These are phyloP conservation scores for Catocala nupta DNA, from an alignment of 2,888 invertebrate genomes.

Conservation along the genomic window DNA sequence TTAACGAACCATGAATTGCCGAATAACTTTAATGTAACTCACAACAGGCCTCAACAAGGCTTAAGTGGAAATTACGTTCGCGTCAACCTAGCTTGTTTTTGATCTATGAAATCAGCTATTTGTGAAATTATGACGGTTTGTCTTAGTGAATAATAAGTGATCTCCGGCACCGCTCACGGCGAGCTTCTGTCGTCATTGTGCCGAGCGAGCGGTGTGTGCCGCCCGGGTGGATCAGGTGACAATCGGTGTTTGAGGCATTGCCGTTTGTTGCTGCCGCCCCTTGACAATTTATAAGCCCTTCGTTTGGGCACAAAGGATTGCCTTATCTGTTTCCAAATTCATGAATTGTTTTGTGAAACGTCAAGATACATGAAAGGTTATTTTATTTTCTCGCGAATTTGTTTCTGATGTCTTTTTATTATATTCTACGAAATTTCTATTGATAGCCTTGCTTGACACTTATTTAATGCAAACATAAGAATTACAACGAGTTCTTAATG, in stretches of 20 bases:
- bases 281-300: conserved; percentile 60
- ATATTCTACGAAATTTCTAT: conserved; percentile 31
- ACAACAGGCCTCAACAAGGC: neutral
- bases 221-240: conserved; percentile 54
- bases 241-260: conserved; percentile 56
- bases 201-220: conserved; percentile 29
- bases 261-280: conserved; percentile 49
- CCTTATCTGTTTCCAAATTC: conserved; percentile 54
- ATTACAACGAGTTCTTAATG: no score
- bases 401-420: conserved; percentile 35
- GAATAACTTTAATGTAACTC: no score
- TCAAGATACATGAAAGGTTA: conserved; percentile 49
- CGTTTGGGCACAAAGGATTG: conserved; percentile 55
- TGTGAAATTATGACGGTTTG: conserved; percentile 10
- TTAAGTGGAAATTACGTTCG: neutral
- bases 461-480: no score
- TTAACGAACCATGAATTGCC: neutral
- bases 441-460: conserved; percentile 8
- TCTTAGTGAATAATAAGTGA: conserved; percentile 40
- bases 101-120: neutral
- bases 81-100: neutral
- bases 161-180: conserved; percentile 19
- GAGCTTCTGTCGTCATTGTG: conserved; percentile 28
- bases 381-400: conserved; percentile 39
- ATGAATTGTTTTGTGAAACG: conserved; percentile 54